Percentiles rank a stretch among this genome's conserved stretches.
Conservation (phyloP, 2,113 vertebrate species). For the Australoheros scitulus region DNA sequence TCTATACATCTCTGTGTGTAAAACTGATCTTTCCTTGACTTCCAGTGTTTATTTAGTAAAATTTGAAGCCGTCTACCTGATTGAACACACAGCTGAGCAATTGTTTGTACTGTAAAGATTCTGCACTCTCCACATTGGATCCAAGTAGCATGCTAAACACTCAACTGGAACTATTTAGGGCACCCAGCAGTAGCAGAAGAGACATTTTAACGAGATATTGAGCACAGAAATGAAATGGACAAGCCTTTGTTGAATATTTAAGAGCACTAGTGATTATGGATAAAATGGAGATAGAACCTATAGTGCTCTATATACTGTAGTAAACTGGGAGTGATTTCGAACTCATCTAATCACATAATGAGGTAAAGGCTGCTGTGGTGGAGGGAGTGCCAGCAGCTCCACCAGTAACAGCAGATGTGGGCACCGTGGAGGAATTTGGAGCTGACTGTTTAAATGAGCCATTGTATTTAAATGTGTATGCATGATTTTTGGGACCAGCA, state of each 20-base stretch:
- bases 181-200: constrained; percentile 9
- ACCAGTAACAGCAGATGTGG: constrained; percentile 11
- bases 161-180: constrained; percentile 6
- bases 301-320: background rate
- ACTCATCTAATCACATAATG: background rate
- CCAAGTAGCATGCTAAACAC: constrained; percentile 10
- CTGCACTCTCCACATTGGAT: background rate
- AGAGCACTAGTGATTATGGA: background rate
- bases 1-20: constrained; percentile 6
- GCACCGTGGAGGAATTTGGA: constrained; percentile 16
- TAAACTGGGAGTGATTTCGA: background rate
- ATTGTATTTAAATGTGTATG: constrained; percentile 9
- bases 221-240: constrained; percentile 36
- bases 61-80: background rate
- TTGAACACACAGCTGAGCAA: background rate
- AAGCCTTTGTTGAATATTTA: constrained; percentile 15
- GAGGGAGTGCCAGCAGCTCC: constrained; percentile 18
- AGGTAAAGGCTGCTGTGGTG: background rate
- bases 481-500: background rate
- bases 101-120: background rate
- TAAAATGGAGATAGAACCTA: constrained; percentile 12
- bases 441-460: constrained; percentile 2
- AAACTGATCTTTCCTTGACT: background rate
- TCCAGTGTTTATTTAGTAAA: background rate
- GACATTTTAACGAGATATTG: constrained; percentile 12